Conservation (phyloP, 2,113 vertebrate species). For the Butastur rufipennis region DNA sequence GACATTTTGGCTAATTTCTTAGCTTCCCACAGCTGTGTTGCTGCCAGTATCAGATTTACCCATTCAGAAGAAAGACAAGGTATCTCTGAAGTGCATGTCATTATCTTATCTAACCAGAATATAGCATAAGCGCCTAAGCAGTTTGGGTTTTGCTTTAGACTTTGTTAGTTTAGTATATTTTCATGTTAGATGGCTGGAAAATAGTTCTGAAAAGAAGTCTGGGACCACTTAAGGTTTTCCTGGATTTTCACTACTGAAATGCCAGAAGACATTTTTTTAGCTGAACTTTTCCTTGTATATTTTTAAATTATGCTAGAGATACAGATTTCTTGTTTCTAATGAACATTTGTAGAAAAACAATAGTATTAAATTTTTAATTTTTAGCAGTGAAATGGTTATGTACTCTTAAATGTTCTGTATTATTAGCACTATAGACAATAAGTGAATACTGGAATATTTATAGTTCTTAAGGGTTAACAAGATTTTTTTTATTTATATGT, state of each 20-base stretch:
- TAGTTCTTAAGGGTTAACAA: background rate
- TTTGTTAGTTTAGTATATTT: background rate
- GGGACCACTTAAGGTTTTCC: background rate
- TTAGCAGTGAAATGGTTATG: background rate
- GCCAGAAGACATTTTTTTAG: background rate
- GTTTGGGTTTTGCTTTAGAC: background rate
- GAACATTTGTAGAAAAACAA: background rate
- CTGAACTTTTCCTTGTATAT: background rate
- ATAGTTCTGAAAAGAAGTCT: background rate
- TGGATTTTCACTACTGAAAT: background rate
- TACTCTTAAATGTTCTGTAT: background rate
- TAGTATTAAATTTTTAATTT: background rate
- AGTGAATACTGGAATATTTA: background rate
- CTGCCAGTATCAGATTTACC: background rate
- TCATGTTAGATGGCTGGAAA: background rate
- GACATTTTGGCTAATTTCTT: background rate
- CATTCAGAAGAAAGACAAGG: background rate
- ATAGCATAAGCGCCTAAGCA: background rate
- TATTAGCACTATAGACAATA: fast-evolving
- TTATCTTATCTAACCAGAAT: background rate
- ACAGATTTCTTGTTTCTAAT: background rate
- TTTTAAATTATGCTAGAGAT: background rate
- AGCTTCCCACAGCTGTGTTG: background rate
- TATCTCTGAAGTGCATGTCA: background rate
- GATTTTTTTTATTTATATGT: background rate